Evolutionary conservation across 2,113 vertebrate genomes (phyloP).

Genomic region (Spermophilus dauricus): DNA sequence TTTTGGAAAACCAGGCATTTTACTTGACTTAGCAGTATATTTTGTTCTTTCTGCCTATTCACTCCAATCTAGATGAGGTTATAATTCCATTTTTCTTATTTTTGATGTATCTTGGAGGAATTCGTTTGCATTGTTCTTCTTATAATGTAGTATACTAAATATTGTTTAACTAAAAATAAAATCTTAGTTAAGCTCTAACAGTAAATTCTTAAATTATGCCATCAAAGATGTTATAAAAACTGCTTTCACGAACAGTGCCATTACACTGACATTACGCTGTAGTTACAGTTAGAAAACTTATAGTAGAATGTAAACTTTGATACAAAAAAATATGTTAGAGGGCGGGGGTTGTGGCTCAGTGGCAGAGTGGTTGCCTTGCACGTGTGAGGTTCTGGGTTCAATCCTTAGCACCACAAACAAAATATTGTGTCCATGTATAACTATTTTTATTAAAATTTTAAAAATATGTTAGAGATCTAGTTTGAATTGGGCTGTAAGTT

Average conservation of each 20-base stretch:
- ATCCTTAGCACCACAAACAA: too few relatives aligned
- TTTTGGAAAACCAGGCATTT: background rate
- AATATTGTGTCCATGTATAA: too few relatives aligned
- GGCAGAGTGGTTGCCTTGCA: too few relatives aligned
- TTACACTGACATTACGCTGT: background rate
- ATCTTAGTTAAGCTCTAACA: slow-evolving; percentile 5
- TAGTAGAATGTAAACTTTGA: background rate
- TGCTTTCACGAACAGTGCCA: background rate
- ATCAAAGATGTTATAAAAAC: background rate
- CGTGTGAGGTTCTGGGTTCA: too few relatives aligned
- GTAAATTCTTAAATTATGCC: slow-evolving; percentile 42
- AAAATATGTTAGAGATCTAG: background rate
- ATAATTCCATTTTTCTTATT: background rate
- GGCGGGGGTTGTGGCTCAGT: too few relatives aligned
- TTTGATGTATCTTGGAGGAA: slow-evolving; percentile 28
- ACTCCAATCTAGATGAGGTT: background rate
- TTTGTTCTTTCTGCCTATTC: background rate
- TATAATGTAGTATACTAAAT: slow-evolving; percentile 6
- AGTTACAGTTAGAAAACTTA: background rate
- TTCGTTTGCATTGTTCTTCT: slow-evolving; percentile 49
- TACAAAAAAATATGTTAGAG: background rate
- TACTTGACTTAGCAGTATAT: slow-evolving; percentile 7
- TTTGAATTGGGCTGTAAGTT: background rate
- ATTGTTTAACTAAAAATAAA: slow-evolving; percentile 23
- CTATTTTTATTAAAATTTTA: too few relatives aligned